Percentiles rank a stretch among this genome's conserved stretches.
phyloP scores from a whole-genome alignment of 2,113 vertebrate genomes.

The Chaenogobius annularis region DNA sequence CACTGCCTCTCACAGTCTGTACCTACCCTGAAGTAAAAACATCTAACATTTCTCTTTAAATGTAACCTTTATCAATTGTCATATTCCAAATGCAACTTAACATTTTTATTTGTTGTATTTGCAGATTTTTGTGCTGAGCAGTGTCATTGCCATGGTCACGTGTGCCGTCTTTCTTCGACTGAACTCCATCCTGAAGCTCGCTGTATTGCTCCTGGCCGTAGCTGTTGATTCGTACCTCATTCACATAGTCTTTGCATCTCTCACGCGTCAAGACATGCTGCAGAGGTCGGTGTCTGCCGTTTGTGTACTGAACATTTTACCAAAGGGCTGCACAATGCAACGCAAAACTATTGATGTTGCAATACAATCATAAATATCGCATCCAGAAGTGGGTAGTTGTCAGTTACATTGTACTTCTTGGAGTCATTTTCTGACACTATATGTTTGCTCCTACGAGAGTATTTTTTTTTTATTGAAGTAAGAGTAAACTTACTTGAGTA shows the following conservation, averaged over 20 bases:
- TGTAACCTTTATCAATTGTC: not conserved
- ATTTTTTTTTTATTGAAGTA: too few species aligned
- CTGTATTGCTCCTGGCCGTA: conserved; percentile 87
- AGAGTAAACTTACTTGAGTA: too few species aligned
- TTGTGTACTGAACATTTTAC: not conserved
- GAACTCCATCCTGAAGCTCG: conserved; percentile 93
- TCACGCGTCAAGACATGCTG: conserved; percentile 59
- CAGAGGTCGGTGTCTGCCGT: conserved; percentile 38
- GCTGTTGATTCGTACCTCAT: conserved; percentile 87
- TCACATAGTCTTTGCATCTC: conserved; percentile 85
- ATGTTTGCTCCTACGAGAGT: too few species aligned
- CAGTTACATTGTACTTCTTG: too few species aligned
- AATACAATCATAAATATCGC: too few species aligned
- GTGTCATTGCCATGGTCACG: conserved; percentile 95
- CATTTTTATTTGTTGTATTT: not conserved
- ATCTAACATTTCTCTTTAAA: not conserved
- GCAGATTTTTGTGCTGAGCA: conserved; percentile 91
- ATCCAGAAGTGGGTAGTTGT: too few species aligned
- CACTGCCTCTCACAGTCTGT: conserved; percentile 77
- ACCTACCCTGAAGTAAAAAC: conserved; percentile 87
- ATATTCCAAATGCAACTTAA: not conserved
- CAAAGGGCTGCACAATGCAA: not conserved
- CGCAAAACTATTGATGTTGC: too few species aligned
- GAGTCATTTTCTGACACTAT: too few species aligned
- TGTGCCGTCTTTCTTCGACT: conserved; percentile 94